Percentiles rank a stretch among this genome's conserved stretches.
These are phyloP conservation scores for Chelon auratus DNA, from an alignment of 2,797 vertebrate genomes.

Conservation along the genomic window DNA sequence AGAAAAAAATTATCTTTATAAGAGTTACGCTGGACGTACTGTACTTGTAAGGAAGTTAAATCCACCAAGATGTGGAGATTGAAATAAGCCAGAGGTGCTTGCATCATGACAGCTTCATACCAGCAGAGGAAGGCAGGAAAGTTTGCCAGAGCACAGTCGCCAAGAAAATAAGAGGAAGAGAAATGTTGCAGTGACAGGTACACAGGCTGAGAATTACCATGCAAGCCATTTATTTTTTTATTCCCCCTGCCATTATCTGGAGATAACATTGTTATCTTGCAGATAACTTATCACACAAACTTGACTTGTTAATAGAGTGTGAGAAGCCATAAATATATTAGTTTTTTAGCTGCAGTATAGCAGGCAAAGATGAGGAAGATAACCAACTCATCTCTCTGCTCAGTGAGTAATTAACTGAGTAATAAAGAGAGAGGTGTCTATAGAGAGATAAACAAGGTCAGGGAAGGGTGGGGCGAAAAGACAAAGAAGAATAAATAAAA, in stretches of 20 bases:
- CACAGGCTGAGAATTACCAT: background rate
- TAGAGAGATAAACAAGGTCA: background rate
- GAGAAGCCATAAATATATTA: too few relatives aligned
- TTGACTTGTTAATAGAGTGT: too few relatives aligned
- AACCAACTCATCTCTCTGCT: too few relatives aligned
- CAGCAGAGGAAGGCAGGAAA: conserved; percentile 37
- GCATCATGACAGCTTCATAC: conserved; percentile 35
- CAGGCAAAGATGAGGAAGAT: too few relatives aligned
- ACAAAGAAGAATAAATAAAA: conserved; percentile 1
- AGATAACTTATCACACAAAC: too few relatives aligned
- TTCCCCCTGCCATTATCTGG: too few relatives aligned
- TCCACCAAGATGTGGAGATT: conserved; percentile 16
- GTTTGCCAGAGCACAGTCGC: conserved; percentile 28
- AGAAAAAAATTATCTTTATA: conserved; percentile 1
- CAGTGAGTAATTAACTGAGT: too few relatives aligned
- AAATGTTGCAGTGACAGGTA: background rate
- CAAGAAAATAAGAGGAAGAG: background rate
- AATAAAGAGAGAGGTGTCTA: background rate
- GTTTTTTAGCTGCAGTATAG: too few relatives aligned
- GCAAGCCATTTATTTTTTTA: background rate
- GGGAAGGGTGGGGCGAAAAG: background rate
- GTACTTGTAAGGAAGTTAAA: conserved; percentile 28
- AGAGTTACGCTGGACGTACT: background rate
- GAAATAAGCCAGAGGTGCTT: conserved; percentile 45
- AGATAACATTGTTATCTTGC: too few relatives aligned